A percentile compares a stretch with the other conserved stretches of the same genome.
Conservation (phyloP, 2,888 invertebrate genomes). For the Halictus quadricinctus region DNA sequence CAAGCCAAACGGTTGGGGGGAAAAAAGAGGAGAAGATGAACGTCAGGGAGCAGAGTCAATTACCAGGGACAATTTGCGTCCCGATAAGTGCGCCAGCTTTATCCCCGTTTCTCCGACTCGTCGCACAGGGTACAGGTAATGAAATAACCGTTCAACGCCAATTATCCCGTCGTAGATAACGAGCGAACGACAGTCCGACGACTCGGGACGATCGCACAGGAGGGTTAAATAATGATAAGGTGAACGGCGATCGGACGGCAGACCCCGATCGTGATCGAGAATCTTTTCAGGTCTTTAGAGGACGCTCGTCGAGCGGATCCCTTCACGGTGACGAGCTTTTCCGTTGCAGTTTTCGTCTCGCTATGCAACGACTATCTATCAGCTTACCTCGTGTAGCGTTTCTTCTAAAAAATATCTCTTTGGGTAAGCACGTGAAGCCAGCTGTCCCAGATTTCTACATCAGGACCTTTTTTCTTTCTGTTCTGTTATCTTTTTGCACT, state of each 20-base stretch:
- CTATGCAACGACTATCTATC: neutral
- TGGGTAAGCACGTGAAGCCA: neutral
- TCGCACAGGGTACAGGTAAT: conserved; percentile 26
- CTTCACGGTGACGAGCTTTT: neutral
- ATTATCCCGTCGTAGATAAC: conserved; percentile 47
- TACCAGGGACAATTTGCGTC: conserved; percentile 36
- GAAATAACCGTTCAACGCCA: conserved; percentile 46
- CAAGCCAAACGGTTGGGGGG: neutral
- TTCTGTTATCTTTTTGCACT: neutral
- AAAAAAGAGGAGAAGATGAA: conserved; percentile 7
- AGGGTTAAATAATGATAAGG: conserved; percentile 36
- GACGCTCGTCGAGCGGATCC: neutral
- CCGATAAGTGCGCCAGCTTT: conserved; percentile 7
- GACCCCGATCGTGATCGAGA: conserved; percentile 7
- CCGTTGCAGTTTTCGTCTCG: neutral
- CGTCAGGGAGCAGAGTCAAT: conserved; percentile 17
- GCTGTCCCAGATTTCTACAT: neutral
- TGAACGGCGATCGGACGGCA: conserved; percentile 11
- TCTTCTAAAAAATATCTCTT: neutral
- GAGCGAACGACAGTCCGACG: conserved; percentile 40
- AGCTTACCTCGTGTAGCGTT: neutral
- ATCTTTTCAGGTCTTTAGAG: conserved; percentile 1
- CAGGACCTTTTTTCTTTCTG: neutral
- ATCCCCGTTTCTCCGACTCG: conserved; percentile 7
- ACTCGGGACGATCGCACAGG: conserved; percentile 13